Evolutionary conservation across 1,140 invertebrate genomes (phyloP).

Genomic region (Drosophila gunungcola): DNA sequence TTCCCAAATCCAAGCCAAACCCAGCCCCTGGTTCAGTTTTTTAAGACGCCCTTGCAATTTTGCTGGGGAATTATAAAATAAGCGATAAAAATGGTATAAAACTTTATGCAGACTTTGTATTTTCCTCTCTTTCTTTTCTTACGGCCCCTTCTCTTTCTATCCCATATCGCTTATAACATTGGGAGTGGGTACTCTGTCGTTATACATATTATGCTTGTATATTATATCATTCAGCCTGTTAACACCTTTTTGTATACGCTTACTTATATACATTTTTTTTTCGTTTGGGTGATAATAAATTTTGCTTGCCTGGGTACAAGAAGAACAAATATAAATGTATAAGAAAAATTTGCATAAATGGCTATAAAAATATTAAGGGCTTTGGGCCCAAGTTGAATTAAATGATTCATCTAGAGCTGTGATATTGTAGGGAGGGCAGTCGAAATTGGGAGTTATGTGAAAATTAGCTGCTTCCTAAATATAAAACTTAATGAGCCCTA

Average conservation of each 20-base stretch:
- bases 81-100: conserved; percentile 81
- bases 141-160: background rate
- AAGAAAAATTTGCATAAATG: conserved; percentile 52
- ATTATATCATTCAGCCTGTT: conserved; percentile 70
- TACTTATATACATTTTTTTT: conserved; percentile 25
- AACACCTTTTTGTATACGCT: conserved; percentile 71
- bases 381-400: conserved; percentile 24
- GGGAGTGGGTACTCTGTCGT: conserved; percentile 33
- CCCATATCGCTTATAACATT: background rate
- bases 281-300: conserved; percentile 61
- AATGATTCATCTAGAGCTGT: conserved; percentile 23
- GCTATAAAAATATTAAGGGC: conserved; percentile 38
- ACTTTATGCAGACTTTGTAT: conserved; percentile 69
- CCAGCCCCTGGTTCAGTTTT: conserved; percentile 42
- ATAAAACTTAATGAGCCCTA: background rate
- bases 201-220: conserved; percentile 63
- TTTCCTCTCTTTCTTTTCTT: conserved; percentile 13
- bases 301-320: conserved; percentile 6
- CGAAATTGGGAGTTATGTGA: background rate
- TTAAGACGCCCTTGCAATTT: conserved; percentile 76
- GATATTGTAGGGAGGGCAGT: background rate
- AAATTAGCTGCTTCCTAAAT: background rate
- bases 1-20: conserved; percentile 2
- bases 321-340: conserved; percentile 42
- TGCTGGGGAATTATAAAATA: conserved; percentile 78